Base-by-base conservation (phyloP, 2,888 invertebrate genomes). In the Tetropium fuscum region DNA sequence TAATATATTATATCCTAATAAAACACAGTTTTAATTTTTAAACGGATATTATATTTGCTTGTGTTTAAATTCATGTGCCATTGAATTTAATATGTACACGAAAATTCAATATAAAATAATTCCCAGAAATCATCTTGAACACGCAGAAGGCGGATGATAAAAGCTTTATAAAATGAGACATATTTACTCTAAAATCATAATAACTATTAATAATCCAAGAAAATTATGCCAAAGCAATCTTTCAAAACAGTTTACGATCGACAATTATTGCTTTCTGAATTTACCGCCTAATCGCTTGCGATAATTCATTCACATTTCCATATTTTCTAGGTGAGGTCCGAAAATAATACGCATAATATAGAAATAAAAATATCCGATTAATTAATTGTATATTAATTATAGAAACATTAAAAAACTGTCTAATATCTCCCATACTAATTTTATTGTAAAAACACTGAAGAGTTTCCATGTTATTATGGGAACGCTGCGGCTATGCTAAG, bases 331-430 rank as follows among this genome's bases (percentile, higher is more conserved):
- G 51, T 13, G 40, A 51, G 51, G 27, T 27, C 10, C 4, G 10
- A 38, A 40, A 51, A 40, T n/a, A n/a, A n/a, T n/a, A 51, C 8
- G 15, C 5, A 36, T 49, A 36, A 49, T 38, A 7, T 27, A 22
- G 11, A 25, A n/a, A 40, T 51, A 22, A 40, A 20, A 18, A 40
- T 13, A 16, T 22, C 27, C 3, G 15, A 40, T 18, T 20, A 51
- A 40, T 51, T 48, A 32, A 48, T 48, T 34, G 47, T 34, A 13
- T 10, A 34, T 48, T 48, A 32, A 48, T 48, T 48, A 48, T 48
- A 27, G 34, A 2, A 11, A 13, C 20, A 13, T 48, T 48, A 48
- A 48, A 20, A n/a, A n/a, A n/a, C n/a, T n/a, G n/a, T n/a, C n/a
- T n/a, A n/a, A 48, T 10, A 19, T 15, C 4, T 11, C n/a, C 19